A percentile compares a stretch with the other conserved stretches of the same genome.
Conservation (phyloP, 2,113 vertebrate species). For the Calidris pygmaea region DNA sequence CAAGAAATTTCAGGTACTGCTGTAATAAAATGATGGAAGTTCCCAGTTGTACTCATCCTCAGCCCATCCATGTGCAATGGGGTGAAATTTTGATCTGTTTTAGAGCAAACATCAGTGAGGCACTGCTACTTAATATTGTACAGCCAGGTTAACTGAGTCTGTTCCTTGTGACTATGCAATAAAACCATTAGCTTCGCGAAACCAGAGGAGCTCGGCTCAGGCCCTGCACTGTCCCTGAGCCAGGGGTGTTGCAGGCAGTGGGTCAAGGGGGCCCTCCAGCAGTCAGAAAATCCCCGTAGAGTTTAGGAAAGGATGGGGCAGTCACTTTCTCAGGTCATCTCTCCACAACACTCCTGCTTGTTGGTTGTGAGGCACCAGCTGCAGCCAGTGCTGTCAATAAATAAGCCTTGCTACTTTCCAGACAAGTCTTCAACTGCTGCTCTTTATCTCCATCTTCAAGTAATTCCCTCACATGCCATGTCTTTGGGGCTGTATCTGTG, state of each 20-base stretch:
- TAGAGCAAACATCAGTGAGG: neutral
- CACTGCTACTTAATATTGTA: neutral
- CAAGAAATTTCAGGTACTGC: neutral
- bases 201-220: neutral
- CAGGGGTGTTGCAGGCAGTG: neutral
- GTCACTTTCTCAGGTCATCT: neutral
- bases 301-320: neutral
- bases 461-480: fast-evolving
- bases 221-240: neutral
- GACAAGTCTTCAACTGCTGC: neutral
- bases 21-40: neutral
- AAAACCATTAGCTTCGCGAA: neutral
- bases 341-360: neutral
- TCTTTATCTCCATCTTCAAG: neutral
- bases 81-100: neutral
- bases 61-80: neutral
- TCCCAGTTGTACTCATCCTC: neutral
- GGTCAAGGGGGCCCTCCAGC: neutral
- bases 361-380: neutral
- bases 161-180: neutral
- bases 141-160: neutral
- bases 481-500: neutral
- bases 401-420: neutral
- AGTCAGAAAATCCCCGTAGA: neutral
- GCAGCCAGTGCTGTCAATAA: neutral